These are phyloP conservation scores for Cheilosia vulpina DNA, from an alignment of 2,888 invertebrate species.

Conservation along the genomic window DNA sequence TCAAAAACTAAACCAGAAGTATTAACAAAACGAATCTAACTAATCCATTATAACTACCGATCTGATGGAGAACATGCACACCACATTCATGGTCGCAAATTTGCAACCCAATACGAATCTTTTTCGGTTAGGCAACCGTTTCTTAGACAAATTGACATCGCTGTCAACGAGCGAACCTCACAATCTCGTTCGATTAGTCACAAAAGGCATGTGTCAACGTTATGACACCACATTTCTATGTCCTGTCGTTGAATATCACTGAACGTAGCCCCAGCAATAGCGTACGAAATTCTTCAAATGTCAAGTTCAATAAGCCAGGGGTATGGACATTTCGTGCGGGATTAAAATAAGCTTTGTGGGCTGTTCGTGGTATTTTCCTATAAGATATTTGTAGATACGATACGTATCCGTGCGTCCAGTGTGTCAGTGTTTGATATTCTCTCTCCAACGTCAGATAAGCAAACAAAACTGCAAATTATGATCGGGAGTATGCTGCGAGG, in stretches of 20 bases:
- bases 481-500: slow-evolving; percentile 55
- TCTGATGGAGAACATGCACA: slow-evolving; percentile 60
- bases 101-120: slow-evolving; percentile 65
- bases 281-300: slow-evolving; percentile 39
- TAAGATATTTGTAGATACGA: slow-evolving; percentile 34
- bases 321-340: slow-evolving; percentile 39
- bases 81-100: slow-evolving; percentile 47
- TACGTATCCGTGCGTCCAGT: neutral
- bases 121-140: slow-evolving; percentile 56
- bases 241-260: slow-evolving; percentile 51
- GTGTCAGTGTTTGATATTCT: neutral
- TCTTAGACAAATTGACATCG: slow-evolving; percentile 63
- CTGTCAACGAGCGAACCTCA: slow-evolving; percentile 63
- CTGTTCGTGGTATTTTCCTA: slow-evolving; percentile 38
- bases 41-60: slow-evolving; percentile 60
- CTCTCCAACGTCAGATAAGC: slow-evolving; percentile 19
- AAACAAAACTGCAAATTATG: slow-evolving; percentile 59
- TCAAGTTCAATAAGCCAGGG: slow-evolving; percentile 50
- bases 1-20: neutral
- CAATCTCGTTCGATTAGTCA: slow-evolving; percentile 60
- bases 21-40: slow-evolving; percentile 35
- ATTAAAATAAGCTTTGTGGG: slow-evolving; percentile 61
- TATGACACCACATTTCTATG: slow-evolving; percentile 70
- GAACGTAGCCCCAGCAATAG: slow-evolving; percentile 41
- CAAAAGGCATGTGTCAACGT: slow-evolving; percentile 73